Conservation (phyloP, 2,888 invertebrate species). For the Hirudinaria manillensis region DNA sequence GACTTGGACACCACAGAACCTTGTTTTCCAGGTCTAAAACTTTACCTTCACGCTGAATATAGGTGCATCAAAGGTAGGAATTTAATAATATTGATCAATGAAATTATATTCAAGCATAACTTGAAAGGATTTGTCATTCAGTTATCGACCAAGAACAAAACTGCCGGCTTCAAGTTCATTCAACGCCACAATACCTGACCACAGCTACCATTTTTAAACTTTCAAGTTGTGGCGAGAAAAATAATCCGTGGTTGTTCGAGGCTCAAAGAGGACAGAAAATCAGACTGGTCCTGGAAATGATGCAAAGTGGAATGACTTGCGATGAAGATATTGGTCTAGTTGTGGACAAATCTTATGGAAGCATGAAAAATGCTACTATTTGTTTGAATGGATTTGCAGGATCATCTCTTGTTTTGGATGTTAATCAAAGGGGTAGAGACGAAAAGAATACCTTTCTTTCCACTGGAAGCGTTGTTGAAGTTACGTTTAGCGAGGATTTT, state of each 20-base stretch:
- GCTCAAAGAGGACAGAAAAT: slow-evolving; percentile 16
- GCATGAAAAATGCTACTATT: background rate
- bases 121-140: background rate
- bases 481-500: too few relatives aligned
- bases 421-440: too few relatives aligned
- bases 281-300: background rate
- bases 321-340: background rate
- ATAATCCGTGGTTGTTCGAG: background rate
- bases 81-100: background rate
- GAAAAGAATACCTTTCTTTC: too few relatives aligned
- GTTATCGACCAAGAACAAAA: background rate
- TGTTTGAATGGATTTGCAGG: background rate
- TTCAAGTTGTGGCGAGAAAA: background rate
- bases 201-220: background rate
- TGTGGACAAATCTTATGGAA: background rate
- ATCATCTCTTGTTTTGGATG: too few relatives aligned
- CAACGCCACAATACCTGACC: background rate
- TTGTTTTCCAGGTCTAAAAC: slow-evolving; percentile 26
- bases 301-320: background rate
- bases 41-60: slow-evolving; percentile 20
- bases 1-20: background rate
- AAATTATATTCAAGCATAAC: background rate
- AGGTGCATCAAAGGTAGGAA: background rate
- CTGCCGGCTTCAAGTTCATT: background rate
- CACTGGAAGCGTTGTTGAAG: too few relatives aligned